Conservation (phyloP, 2,113 vertebrate genomes). For the Plectropomus leopardus region DNA sequence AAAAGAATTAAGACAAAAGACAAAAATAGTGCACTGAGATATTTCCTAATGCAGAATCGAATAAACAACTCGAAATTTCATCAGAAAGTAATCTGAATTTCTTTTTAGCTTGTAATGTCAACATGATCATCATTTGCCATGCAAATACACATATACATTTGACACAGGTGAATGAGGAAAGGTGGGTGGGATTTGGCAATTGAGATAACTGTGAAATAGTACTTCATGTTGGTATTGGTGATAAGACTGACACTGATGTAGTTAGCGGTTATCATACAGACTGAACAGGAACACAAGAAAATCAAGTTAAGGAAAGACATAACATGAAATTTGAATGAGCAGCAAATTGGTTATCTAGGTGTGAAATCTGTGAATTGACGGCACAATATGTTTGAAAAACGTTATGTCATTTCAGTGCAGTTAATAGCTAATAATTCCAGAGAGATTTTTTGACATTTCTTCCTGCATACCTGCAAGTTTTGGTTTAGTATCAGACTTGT, state of each 20-base stretch:
- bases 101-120: background rate
- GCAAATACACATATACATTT: conserved; percentile 71
- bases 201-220: conserved; percentile 70
- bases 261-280: conserved; percentile 55
- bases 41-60: background rate
- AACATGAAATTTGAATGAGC: conserved; percentile 36
- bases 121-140: conserved; percentile 11
- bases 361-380: conserved; percentile 3
- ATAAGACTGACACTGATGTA: conserved; percentile 55
- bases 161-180: conserved; percentile 70
- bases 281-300: conserved; percentile 50
- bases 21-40: background rate
- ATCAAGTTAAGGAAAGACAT: conserved; percentile 48
- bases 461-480: background rate
- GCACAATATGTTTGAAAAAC: background rate
- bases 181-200: conserved; percentile 78
- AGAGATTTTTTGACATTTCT: background rate
- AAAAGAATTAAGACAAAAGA: conserved; percentile 10
- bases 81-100: background rate
- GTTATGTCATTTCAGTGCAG: background rate
- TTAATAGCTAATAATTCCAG: background rate
- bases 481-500: background rate
- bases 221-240: conserved; percentile 75
- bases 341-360: conserved; percentile 14
- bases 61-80: background rate